Percentiles rank a stretch among this genome's conserved stretches.
Evolutionary conservation across 2,113 vertebrate genomes (phyloP).

Genomic region (Colinus virginianus): DNA sequence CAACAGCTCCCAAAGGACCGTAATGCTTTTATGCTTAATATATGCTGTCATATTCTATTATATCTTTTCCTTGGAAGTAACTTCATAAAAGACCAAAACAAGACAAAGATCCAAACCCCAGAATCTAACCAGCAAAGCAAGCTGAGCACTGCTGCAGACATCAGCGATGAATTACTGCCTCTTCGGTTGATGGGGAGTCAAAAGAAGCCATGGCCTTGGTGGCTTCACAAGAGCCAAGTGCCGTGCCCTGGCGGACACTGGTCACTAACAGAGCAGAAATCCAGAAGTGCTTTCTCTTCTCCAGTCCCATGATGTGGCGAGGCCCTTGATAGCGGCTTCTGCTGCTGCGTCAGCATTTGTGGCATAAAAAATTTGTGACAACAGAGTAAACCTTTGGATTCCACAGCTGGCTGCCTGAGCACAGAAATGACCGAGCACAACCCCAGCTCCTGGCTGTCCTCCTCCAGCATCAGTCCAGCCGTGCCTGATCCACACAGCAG

Average conservation of each 20-base stretch:
- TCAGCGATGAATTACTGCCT: background rate
- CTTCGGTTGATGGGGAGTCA: background rate
- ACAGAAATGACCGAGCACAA: conserved; percentile 1
- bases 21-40: conserved; percentile 22
- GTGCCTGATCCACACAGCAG: background rate
- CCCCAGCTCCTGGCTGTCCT: background rate
- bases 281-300: background rate
- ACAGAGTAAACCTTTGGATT: conserved; percentile 19
- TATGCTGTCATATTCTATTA: conserved; percentile 49
- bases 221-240: background rate
- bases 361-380: conserved; percentile 12
- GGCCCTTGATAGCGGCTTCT: conserved; percentile 27
- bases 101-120: conserved; percentile 37
- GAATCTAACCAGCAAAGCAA: conserved; percentile 23
- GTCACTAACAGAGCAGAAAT: background rate
- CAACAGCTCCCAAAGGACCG: conserved; percentile 4
- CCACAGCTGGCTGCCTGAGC: conserved; percentile 10
- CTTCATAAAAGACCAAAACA: conserved; percentile 45
- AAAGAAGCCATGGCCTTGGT: conserved; percentile 5
- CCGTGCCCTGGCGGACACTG: conserved; percentile 29
- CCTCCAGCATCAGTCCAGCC: background rate
- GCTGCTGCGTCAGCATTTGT: conserved; percentile 69
- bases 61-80: conserved; percentile 50
- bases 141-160: background rate
- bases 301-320: conserved; percentile 45